phyloP scores from a whole-genome alignment of 2,888 invertebrate genomes.

The Anthophora plumipes region DNA sequence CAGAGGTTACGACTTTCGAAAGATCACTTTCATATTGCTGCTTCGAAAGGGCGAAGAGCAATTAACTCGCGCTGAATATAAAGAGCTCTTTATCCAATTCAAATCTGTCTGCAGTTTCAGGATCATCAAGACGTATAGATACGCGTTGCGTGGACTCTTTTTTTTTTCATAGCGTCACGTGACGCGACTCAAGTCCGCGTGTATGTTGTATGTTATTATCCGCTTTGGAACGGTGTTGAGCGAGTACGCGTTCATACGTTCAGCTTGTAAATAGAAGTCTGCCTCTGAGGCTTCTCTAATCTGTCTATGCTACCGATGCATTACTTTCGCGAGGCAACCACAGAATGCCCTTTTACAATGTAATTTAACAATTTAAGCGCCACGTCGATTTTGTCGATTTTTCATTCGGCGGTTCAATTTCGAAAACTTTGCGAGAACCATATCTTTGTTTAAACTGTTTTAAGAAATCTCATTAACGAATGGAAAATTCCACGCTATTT shows the following conservation, averaged over 20 bases:
- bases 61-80: not conserved
- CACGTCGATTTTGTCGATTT: too few species aligned
- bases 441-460: too few species aligned
- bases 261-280: constrained; percentile 2
- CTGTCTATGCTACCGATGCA: not conserved
- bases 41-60: too few species aligned
- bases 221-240: not conserved
- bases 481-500: too few species aligned
- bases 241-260: not conserved
- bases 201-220: constrained; percentile 21
- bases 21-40: too few species aligned
- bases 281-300: not conserved
- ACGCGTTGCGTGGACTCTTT: not conserved
- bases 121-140: too few species aligned
- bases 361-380: too few species aligned
- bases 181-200: constrained; percentile 1
- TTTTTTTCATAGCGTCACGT: not conserved
- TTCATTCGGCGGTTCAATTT: too few species aligned
- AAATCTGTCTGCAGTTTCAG: not conserved
- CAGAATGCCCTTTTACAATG: too few species aligned
- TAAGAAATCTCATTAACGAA: too few species aligned
- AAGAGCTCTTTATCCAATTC: not conserved
- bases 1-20: too few species aligned
- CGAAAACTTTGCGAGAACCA: too few species aligned
- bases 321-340: not conserved